A percentile compares a stretch with the other conserved stretches of the same genome.
phyloP scores from a whole-genome alignment of 1,140 invertebrate species.

The Physella acuta region DNA sequence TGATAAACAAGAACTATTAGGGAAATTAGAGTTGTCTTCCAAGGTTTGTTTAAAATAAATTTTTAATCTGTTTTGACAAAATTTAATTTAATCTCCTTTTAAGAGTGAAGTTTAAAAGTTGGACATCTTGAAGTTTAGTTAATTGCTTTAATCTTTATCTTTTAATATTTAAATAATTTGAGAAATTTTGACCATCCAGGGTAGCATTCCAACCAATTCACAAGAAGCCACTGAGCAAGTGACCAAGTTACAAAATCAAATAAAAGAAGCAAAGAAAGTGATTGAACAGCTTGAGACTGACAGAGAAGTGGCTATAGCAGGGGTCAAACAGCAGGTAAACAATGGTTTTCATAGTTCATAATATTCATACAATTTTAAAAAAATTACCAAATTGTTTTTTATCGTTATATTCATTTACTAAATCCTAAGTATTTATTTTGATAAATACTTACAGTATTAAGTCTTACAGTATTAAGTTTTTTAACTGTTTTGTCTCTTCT shows the following conservation, averaged over 20 bases:
- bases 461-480: not conserved
- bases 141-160: too few species aligned
- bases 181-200: not conserved
- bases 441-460: too few species aligned
- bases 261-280: constrained; percentile 48
- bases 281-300: constrained; percentile 54
- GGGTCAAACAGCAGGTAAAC: constrained; percentile 42
- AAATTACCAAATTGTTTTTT: too few species aligned
- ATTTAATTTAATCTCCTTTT: too few species aligned
- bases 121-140: too few species aligned
- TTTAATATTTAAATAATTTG: too few species aligned
- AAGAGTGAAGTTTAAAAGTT: too few species aligned
- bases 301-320: constrained; percentile 51
- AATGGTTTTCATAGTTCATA: not conserved
- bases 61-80: too few species aligned
- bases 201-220: not conserved
- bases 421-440: too few species aligned
- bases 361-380: not conserved
- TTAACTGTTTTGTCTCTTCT: too few species aligned
- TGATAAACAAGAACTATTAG: constrained; percentile 58
- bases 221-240: constrained; percentile 19
- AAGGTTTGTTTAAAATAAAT: too few species aligned
- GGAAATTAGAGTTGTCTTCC: constrained; percentile 50
- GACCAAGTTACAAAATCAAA: constrained; percentile 47
- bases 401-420: too few species aligned